Base-by-base conservation (phyloP, 2,797 vertebrate genomes). In the Thripadectes ignobilis region DNA sequence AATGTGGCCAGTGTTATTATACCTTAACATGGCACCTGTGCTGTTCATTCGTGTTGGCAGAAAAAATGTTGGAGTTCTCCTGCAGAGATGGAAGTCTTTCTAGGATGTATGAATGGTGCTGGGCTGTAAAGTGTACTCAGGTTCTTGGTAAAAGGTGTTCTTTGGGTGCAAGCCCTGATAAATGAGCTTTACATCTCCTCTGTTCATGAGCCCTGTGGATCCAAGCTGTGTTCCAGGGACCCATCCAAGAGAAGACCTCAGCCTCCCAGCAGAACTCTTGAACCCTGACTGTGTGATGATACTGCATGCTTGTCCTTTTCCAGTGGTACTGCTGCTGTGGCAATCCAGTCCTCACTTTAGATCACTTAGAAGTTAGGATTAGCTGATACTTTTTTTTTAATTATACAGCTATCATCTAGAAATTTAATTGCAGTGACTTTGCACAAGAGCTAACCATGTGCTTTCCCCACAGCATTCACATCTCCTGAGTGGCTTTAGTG, bases 1-100 rank as follows among this genome's bases (percentile, higher is more conserved):
- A 75, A 17, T 13, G 20, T 68, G 46, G 23, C 43, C 15, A 29
- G 0, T 36, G 30, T 52, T 80, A 0, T 46, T 88, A 4, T 10
- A 20, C 6, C 15, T 71, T 49, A n/a, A 32, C 24, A 18, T 5
- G 62, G 46, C 30, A 36, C 55, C 10, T 46, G 23, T 22, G n/a
- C 74, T 54, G 5, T 24, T 69, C 38, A 22, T 16, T 72, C 39
- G 16, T 71, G 16, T 17, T 82, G 36, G 14, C 38, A 63, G 71
- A 78, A 73, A 74, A 57, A 62, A 19, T 30, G 6, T 7, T 75
- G 46, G 66, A 27, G 32, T 30, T 84, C 12, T 13, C 4, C 36
- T 52, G 32, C 18, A 51, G 68, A 41, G 57, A 2, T 41, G 32
- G 18, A 43, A 68, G 9, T 67, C 43, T 85, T 87, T 76, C 68